Conservation (phyloP, 1,140 invertebrate genomes). For the Megalopta genalis region DNA sequence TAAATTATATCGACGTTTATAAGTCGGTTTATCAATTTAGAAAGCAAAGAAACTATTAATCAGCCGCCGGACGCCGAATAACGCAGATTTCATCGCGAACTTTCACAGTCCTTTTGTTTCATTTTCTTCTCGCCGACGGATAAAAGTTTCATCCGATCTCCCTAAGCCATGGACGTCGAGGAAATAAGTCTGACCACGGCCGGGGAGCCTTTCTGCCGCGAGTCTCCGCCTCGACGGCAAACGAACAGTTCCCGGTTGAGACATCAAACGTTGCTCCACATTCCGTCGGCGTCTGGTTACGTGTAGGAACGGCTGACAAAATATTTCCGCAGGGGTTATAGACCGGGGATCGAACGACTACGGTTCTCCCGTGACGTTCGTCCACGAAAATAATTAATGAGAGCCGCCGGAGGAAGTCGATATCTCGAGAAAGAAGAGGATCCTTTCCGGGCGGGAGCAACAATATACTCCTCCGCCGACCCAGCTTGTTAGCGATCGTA, state of each 20-base stretch:
- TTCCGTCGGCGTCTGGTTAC: neutral
- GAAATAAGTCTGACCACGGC: too few relatives aligned
- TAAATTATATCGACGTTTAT: too few relatives aligned
- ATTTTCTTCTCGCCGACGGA: too few relatives aligned
- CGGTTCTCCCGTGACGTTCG: constrained; percentile 18
- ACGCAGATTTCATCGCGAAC: too few relatives aligned
- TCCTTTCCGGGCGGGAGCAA: neutral
- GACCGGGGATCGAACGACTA: neutral
- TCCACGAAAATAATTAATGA: constrained; percentile 49
- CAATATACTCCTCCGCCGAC: constrained; percentile 12
- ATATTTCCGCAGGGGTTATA: constrained; percentile 33
- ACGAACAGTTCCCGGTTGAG: constrained; percentile 12
- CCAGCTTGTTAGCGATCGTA: constrained; percentile 27
- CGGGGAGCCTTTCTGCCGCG: neutral
- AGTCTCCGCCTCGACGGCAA: neutral
- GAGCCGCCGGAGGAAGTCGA: constrained; percentile 36
- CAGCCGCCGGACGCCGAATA: too few relatives aligned
- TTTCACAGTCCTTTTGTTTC: too few relatives aligned
- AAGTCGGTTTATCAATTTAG: too few relatives aligned
- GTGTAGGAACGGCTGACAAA: neutral
- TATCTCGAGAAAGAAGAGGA: constrained; percentile 45
- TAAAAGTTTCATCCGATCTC: too few relatives aligned
- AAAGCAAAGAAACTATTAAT: too few relatives aligned
- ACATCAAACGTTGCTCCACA: constrained; percentile 28
- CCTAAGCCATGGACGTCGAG: neutral